phyloP scores from a whole-genome alignment of 1,140 invertebrate species.

The Euura lappo region DNA sequence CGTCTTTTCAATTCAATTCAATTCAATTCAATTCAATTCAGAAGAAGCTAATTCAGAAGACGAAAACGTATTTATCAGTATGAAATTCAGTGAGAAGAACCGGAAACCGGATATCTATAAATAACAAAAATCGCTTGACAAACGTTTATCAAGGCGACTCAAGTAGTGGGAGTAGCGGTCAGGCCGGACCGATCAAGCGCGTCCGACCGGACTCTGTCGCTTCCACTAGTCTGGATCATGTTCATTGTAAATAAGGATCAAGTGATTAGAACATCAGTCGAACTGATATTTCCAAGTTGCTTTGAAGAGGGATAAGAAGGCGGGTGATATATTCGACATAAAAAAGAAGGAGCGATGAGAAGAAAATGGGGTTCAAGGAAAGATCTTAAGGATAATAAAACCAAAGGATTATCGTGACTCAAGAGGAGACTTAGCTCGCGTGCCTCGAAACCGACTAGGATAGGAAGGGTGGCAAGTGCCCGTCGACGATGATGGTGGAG shows the following conservation, averaged over 20 bases:
- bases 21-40: too few species aligned
- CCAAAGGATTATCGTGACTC: not conserved
- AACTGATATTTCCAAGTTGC: too few species aligned
- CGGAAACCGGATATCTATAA: not conserved
- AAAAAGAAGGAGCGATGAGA: too few species aligned
- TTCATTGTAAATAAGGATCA: too few species aligned
- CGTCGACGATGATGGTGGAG: not conserved
- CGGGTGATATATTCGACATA: too few species aligned
- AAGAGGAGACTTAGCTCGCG: not conserved
- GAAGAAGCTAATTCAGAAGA: not conserved
- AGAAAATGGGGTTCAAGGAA: not conserved
- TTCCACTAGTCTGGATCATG: too few species aligned
- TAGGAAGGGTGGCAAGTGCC: not conserved
- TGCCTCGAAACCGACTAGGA: not conserved
- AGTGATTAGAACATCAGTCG: too few species aligned
- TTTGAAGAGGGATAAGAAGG: too few species aligned
- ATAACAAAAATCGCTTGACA: not conserved
- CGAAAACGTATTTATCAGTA: not conserved
- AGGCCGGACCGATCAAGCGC: not conserved
- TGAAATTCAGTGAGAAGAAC: not conserved
- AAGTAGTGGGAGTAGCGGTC: not conserved
- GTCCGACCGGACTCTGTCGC: not conserved
- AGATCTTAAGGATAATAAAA: slow-evolving; percentile 6
- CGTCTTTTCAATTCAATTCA: too few species aligned
- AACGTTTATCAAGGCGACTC: not conserved